phyloP scores from a whole-genome alignment of 2,888 invertebrate species.

The Trichopria drosophilae region DNA sequence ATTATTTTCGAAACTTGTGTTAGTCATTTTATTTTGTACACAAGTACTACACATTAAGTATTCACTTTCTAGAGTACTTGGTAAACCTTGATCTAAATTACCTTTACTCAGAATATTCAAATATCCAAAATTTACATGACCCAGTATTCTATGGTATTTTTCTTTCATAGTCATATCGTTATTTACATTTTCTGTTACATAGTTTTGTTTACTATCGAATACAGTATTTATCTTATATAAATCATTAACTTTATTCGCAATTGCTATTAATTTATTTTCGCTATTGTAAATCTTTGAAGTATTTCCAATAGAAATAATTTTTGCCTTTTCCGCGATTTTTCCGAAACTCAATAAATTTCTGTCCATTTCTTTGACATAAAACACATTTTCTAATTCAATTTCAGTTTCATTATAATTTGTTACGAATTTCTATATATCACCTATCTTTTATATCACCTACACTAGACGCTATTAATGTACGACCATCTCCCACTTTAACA shows the following conservation, averaged over 20 bases:
- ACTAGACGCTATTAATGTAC: constrained; percentile 21
- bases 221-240: constrained; percentile 5
- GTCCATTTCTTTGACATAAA: constrained; percentile 18
- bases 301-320: constrained; percentile 8
- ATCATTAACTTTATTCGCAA: constrained; percentile 1
- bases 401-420: background rate
- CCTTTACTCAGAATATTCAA: constrained; percentile 1
- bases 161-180: constrained; percentile 4
- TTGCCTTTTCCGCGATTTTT: constrained; percentile 9
- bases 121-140: constrained; percentile 13
- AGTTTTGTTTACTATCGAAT: constrained; percentile 6
- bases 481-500: constrained; percentile 14
- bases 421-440: too few relatives aligned
- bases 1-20: constrained; percentile 21
- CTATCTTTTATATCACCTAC: constrained; percentile 5
- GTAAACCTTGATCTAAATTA: constrained; percentile 23
- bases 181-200: constrained; percentile 1
- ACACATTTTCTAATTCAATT: constrained; percentile 12
- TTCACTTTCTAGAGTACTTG: constrained; percentile 10
- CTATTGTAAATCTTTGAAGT: constrained; percentile 16
- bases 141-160: constrained; percentile 7
- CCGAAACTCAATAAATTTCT: constrained; percentile 15
- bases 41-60: constrained; percentile 24
- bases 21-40: constrained; percentile 28
- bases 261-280: constrained; percentile 4